Evolutionary conservation across 2,888 invertebrate genomes (phyloP).

Genomic region (Alentia gelatinosa): DNA sequence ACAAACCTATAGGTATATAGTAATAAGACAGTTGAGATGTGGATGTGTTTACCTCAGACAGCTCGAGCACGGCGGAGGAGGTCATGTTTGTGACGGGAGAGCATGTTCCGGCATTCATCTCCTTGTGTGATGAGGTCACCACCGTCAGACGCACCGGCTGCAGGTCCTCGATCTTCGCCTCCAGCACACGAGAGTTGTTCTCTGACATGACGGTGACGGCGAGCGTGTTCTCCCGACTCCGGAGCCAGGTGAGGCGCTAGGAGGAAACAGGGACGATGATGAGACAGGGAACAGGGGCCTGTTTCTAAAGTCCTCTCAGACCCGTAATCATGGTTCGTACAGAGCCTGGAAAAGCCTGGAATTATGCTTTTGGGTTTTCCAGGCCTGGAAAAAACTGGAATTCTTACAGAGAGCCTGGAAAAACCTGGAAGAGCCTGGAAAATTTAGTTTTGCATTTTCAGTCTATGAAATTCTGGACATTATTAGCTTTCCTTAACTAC

Average conservation of each 20-base stretch:
- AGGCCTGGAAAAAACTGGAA: too few relatives aligned
- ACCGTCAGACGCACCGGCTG: neutral
- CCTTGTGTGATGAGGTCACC: neutral
- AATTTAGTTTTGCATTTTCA: too few relatives aligned
- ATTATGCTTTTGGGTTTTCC: too few relatives aligned
- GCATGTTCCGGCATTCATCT: conserved; percentile 29
- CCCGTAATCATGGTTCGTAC: too few relatives aligned
- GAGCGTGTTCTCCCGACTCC: neutral
- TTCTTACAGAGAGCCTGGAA: too few relatives aligned
- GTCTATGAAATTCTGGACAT: too few relatives aligned
- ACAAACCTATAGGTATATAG: neutral
- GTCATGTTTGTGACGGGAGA: conserved; percentile 32
- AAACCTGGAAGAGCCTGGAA: too few relatives aligned
- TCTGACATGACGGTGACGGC: conserved; percentile 13
- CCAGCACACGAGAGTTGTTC: neutral
- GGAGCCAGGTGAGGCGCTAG: neutral
- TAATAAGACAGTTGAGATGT: neutral
- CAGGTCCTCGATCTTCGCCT: neutral
- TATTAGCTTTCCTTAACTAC: too few relatives aligned
- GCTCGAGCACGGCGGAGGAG: neutral
- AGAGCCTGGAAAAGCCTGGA: too few relatives aligned
- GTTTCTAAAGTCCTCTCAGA: neutral
- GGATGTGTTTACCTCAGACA: neutral
- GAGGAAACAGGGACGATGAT: neutral
- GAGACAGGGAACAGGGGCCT: neutral